Evolutionary conservation across 2,113 vertebrate species (phyloP).

Genomic region (Oryctolagus cuniculus): DNA sequence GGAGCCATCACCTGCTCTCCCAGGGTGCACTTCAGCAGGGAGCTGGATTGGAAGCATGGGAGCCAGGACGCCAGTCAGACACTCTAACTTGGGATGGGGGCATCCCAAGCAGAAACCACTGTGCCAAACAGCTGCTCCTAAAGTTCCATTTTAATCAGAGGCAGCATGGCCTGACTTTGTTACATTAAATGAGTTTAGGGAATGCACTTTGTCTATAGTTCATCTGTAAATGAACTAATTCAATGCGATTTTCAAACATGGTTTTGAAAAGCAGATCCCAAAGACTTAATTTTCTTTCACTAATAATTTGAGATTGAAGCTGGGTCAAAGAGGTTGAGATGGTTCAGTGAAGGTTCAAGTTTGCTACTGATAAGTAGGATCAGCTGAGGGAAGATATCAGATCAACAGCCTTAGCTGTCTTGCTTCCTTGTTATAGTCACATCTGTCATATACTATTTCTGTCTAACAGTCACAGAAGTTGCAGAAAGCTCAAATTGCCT

Average conservation of each 20-base stretch:
- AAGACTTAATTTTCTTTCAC: neutral
- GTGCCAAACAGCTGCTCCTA: neutral
- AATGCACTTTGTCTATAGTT: neutral
- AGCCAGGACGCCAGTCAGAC: too few species aligned
- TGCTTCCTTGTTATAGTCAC: neutral
- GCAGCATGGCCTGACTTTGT: neutral
- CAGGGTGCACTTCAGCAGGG: too few species aligned
- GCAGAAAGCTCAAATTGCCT: neutral
- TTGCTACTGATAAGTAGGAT: neutral
- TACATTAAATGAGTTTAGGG: neutral
- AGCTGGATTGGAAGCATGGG: too few species aligned
- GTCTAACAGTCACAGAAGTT: neutral
- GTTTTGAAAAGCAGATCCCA: neutral
- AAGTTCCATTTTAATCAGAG: neutral
- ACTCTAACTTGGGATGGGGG: too few species aligned
- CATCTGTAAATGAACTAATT: neutral
- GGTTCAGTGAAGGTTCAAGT: neutral
- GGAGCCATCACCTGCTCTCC: too few species aligned
- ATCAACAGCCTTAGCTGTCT: neutral
- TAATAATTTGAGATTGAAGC: neutral
- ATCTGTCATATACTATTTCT: fast-evolving
- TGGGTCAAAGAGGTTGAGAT: neutral
- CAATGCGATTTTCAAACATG: neutral
- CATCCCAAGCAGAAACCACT: too few species aligned
- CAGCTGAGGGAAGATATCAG: neutral